Percentiles rank a stretch among this genome's conserved stretches.
These are phyloP conservation scores for Plestiodon gilberti DNA, from an alignment of 2,113 vertebrate genomes.

Conservation along the genomic window DNA sequence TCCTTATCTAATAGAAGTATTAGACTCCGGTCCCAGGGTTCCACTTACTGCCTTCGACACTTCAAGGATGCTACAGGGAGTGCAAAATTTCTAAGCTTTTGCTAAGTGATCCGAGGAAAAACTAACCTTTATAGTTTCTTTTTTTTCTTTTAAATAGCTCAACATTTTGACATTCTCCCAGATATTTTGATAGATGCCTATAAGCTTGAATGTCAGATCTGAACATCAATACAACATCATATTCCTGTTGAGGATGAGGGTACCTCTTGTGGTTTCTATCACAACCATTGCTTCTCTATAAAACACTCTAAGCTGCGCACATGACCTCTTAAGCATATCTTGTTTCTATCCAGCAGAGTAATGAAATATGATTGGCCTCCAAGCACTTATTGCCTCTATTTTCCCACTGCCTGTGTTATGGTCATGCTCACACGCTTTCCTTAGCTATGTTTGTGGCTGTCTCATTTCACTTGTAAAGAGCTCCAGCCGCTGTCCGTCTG, in stretches of 20 bases:
- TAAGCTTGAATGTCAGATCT: conserved; percentile 50
- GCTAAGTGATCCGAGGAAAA: conserved; percentile 29
- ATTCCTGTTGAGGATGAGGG: conserved; percentile 42
- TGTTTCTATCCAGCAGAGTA: conserved; percentile 80
- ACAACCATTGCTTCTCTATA: conserved; percentile 62
- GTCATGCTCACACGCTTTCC: background rate
- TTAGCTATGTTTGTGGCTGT: conserved; percentile 55
- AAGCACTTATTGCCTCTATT: conserved; percentile 73
- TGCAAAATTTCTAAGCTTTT: conserved; percentile 59
- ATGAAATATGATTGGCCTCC: conserved; percentile 82
- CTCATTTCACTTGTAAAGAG: conserved; percentile 37
- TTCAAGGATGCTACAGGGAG: conserved; percentile 56
- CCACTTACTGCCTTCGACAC: conserved; percentile 40
- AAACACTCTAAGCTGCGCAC: conserved; percentile 74
- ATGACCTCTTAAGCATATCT: conserved; percentile 79
- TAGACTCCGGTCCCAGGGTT: conserved; percentile 43
- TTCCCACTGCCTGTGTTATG: conserved; percentile 61
- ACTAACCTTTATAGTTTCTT: conserved; percentile 9
- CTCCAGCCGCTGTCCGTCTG: conserved; percentile 39
- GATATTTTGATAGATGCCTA: conserved; percentile 43
- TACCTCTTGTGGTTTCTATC: conserved; percentile 47
- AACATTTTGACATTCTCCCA: conserved; percentile 6
- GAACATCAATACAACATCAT: conserved; percentile 57
- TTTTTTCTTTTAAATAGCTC: conserved; percentile 58
- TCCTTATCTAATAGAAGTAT: conserved; percentile 44